phyloP scores from a whole-genome alignment of 2,888 invertebrate genomes.

The Drosophila anomalata region DNA sequence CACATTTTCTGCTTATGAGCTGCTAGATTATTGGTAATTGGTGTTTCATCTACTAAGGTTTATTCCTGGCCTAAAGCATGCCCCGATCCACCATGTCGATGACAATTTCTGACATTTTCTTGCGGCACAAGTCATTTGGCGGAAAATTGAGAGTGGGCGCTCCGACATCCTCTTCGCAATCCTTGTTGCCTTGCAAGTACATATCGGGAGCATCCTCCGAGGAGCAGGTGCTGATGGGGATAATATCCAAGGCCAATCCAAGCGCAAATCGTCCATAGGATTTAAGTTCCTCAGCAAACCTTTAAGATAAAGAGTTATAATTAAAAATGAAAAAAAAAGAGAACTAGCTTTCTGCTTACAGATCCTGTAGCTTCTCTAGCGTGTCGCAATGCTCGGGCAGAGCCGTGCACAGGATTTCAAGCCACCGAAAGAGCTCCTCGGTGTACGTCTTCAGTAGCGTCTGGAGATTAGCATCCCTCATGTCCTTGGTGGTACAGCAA shows the following conservation, averaged over 20 bases:
- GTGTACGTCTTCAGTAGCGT: constrained; percentile 87
- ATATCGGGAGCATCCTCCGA: constrained; percentile 89
- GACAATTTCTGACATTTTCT: constrained; percentile 89
- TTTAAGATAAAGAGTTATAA: constrained; percentile 66
- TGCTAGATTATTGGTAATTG: constrained; percentile 28
- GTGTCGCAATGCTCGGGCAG: constrained; percentile 82
- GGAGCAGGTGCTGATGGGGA: constrained; percentile 89
- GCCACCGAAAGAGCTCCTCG: constrained; percentile 85
- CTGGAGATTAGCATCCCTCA: constrained; percentile 86
- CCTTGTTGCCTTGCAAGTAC: constrained; percentile 84
- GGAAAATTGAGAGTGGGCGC: constrained; percentile 84
- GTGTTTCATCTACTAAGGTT: constrained; percentile 19
- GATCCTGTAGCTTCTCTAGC: constrained; percentile 84
- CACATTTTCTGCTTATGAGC: constrained; percentile 19
- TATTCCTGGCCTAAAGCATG: constrained; percentile 84
- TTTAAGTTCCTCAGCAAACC: constrained; percentile 87
- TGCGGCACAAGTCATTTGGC: constrained; percentile 86
- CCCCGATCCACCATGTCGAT: constrained; percentile 88
- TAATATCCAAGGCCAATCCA: constrained; percentile 89
- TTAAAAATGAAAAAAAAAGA: neutral
- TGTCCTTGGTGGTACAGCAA: constrained; percentile 87
- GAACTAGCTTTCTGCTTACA: constrained; percentile 41
- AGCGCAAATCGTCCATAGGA: constrained; percentile 88
- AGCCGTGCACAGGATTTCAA: constrained; percentile 85
- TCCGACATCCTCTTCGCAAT: constrained; percentile 77